phyloP scores from a whole-genome alignment of 2,888 invertebrate genomes.

The Eumerus sabulonum region DNA sequence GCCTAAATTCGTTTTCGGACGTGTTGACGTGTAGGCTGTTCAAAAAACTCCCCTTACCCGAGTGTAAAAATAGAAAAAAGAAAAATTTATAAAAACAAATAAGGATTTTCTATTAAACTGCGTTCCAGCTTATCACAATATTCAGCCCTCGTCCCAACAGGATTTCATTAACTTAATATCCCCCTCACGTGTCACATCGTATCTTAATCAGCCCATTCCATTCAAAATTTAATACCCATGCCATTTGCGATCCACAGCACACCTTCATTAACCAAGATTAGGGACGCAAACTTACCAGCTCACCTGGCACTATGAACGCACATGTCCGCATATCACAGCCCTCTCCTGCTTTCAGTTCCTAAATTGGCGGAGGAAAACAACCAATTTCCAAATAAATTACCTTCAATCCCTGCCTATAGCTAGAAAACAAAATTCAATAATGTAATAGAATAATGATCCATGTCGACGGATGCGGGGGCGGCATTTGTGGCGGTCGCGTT shows the following conservation, averaged over 20 bases:
- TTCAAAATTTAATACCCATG: conserved; percentile 59
- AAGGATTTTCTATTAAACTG: no score
- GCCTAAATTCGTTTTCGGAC: no score
- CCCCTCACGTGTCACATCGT: conserved; percentile 66
- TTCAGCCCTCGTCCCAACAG: no score
- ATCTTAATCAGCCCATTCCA: conserved; percentile 62
- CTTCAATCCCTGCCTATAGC: conserved; percentile 60
- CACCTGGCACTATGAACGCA: conserved; percentile 33
- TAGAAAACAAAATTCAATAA: conserved; percentile 66
- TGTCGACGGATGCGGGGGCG: conserved; percentile 29
- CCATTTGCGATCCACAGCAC: conserved; percentile 52
- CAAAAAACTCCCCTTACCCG: no score
- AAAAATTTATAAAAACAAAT: no score
- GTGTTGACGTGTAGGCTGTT: no score
- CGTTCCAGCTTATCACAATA: no score
- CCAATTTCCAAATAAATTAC: conserved; percentile 69
- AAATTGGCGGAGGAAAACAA: conserved; percentile 67
- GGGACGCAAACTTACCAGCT: conserved; percentile 2
- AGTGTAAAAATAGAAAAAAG: no score
- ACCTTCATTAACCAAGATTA: conserved; percentile 31
- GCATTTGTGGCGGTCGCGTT: not conserved
- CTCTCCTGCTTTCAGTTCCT: conserved; percentile 13
- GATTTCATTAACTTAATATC: conserved; percentile 62
- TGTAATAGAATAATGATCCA: conserved; percentile 69
- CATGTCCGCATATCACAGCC: conserved; percentile 2